Evolutionary conservation across 1,140 invertebrate genomes (phyloP), one percentile per base, ranked within the genome.

Genomic region (Tetramorium parvispinum): DNA sequence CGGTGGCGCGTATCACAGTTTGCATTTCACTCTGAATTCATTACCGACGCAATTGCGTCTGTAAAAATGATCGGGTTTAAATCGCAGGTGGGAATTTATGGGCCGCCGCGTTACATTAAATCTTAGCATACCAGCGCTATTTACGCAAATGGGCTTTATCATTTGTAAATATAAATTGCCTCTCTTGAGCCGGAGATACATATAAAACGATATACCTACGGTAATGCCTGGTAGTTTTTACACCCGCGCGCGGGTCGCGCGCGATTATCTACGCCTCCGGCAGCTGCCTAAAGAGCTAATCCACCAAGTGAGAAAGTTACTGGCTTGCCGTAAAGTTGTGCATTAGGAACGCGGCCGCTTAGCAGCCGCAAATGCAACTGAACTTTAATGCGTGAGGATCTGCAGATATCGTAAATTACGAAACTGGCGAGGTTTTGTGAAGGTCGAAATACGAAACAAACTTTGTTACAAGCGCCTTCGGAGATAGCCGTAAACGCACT

Each of bases 251-350:
- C 66, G 24, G 53, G 53, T 82, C 79, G 78, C 78, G 57, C 46
- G 24, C 87, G 87, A 91, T 88, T 91, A 90, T 88, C 87, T 61
- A n/a, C 18, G 82, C 65, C 68, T 59, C 49, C 70, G 43, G 86
- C 27, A 82, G 88, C 85, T 76, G 75, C 83, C 76, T 75, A 88
- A 91, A 90, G 85, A 78, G 89, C 90, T 90, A 91, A 90, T 91
- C 85, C 85, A 53, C 43, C 57, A 37, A 78, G 87, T 55, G 89
- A 70, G 87, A 89, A 91, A 91, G 88, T 91, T 91, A 83, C 77
- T 49, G 59, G 37, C 43, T 27, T 40, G 66, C 85, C 55, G 65
- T 68, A 83, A 89, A 81, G 89, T 73, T 10, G 82, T 51, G 77
- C 89, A 71, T 85, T 89, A 90, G 79, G 78, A 85, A 70, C 57